A percentile compares a stretch with the other conserved stretches of the same genome.
Conservation (phyloP, 2,888 invertebrate genomes). For the Marasmarcha lunaedactyla region DNA sequence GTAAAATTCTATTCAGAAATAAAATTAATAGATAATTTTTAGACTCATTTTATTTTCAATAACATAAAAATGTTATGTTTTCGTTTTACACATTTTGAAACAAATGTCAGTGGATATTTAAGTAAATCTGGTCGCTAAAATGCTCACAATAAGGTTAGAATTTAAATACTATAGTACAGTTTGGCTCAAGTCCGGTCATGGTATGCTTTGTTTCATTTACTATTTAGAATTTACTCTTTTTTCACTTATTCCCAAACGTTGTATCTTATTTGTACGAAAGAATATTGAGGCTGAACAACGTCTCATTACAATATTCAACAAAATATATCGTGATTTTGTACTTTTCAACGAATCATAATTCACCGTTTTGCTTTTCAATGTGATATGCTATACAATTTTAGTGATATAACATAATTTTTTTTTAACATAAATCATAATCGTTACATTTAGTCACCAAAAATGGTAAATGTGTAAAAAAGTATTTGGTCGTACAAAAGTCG, state of each 20-base stretch:
- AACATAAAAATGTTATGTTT: slow-evolving; percentile 72
- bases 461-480: slow-evolving; percentile 59
- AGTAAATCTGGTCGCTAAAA: slow-evolving; percentile 58
- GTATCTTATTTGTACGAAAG: slow-evolving; percentile 54
- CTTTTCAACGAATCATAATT: slow-evolving; percentile 44
- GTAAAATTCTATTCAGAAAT: slow-evolving; percentile 16
- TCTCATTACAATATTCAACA: slow-evolving; percentile 58
- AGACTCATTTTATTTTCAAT: slow-evolving; percentile 71
- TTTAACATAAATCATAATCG: slow-evolving; percentile 48
- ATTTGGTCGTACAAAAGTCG: slow-evolving; percentile 62
- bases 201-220: slow-evolving; percentile 35
- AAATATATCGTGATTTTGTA: slow-evolving; percentile 55
- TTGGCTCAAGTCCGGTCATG: slow-evolving; percentile 52
- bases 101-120: slow-evolving; percentile 53
- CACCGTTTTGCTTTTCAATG: slow-evolving; percentile 38
- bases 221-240: slow-evolving; percentile 37
- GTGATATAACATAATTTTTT: slow-evolving; percentile 46
- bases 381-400: slow-evolving; percentile 66
- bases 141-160: slow-evolving; percentile 49
- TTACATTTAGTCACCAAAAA: slow-evolving; percentile 48
- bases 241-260: slow-evolving; percentile 70
- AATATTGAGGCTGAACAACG: slow-evolving; percentile 48
- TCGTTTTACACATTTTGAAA: slow-evolving; percentile 65
- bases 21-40: slow-evolving; percentile 49
- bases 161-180: slow-evolving; percentile 55